phyloP scores from a whole-genome alignment of 92 coral and sea anemone species.

The Scolanthus callimorphus region DNA sequence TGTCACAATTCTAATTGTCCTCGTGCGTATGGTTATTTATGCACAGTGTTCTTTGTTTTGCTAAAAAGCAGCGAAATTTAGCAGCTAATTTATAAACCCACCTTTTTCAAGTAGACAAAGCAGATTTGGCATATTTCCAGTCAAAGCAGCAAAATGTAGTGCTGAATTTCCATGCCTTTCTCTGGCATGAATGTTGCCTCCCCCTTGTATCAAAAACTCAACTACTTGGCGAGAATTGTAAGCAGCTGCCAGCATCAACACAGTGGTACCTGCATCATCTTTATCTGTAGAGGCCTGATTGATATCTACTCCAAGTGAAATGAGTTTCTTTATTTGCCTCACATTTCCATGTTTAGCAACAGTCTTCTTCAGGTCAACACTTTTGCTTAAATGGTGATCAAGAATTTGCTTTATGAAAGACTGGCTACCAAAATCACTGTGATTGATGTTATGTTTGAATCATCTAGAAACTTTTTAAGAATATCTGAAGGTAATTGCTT shows the following conservation, averaged over 20 bases:
- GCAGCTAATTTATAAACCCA: no score
- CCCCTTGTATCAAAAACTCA: conserved; percentile 34
- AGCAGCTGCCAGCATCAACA: conserved; percentile 50
- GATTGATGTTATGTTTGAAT: neutral
- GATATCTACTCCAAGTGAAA: conserved; percentile 33
- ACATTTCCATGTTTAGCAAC: conserved; percentile 35
- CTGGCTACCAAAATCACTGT: neutral
- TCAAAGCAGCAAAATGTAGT: conserved; percentile 51
- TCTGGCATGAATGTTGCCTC: conserved; percentile 33
- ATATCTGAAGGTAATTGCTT: conserved; percentile 14
- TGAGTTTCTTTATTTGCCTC: conserved; percentile 48
- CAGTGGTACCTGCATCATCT: conserved; percentile 49
- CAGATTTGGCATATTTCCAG: conserved; percentile 43
- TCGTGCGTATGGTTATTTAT: no score
- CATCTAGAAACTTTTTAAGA: neutral
- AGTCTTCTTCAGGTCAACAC: conserved; percentile 1
- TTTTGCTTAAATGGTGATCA: neutral
- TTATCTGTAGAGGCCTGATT: conserved; percentile 48
- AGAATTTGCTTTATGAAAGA: neutral
- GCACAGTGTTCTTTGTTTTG: no score
- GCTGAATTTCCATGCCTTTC: conserved; percentile 51
- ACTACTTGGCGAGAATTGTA: conserved; percentile 41
- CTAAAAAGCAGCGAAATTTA: no score
- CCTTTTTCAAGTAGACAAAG: conserved; percentile 26
- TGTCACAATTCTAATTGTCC: no score